Evolutionary conservation across 2,113 vertebrate genomes (phyloP), one percentile per base, ranked within the genome.

Genomic region (Gorilla gorilla): DNA sequence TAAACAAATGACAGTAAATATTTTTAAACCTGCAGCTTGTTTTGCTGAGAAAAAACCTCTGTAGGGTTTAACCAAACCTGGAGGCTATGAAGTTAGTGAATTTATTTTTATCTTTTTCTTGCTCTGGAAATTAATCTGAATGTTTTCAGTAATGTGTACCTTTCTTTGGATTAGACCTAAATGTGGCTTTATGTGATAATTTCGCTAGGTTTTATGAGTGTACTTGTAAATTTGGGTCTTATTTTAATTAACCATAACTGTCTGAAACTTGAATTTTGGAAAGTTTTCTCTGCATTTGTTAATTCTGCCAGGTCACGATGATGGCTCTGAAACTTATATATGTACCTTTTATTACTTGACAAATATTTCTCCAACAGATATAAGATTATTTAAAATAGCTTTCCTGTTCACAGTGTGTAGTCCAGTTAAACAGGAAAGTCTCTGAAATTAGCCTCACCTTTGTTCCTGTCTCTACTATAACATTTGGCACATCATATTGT

Each of bases 1-100:
- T 98, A 99, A 98, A 99, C 98, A 98, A 97, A 97, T 98, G 98
- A 98, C 97, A 98, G 97, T 98, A 98, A 99, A 98, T 98, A 98
- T 98, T 98, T 98, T 98, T 98, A 98, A 98, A 98, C 97, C 95
- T 97, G 97, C 98, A 98, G 98, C 96, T 98, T 98, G 98, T 98
- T 98, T 99, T 98, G 98, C 98, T 98, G 98, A 98, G 55, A 97
- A 98, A 91, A 99, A 98, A 97, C 95, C 97, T 98, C 98, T 98
- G 97, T 99, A 98, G 98, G 97, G 97, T 98, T 99, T 99, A 98
- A 98, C 99, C 3, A 73, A 97, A 98, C 98, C 98, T 97, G 96
- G 98, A 98, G 98, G 98, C 98, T 97, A 93, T 97, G 96, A 98
- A 98, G 96, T 98, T 98, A 98, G 95, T 92, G 94, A 97, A 96